Conservation (phyloP, 2,797 vertebrate species). For the Yasuhikotakia modesta region DNA sequence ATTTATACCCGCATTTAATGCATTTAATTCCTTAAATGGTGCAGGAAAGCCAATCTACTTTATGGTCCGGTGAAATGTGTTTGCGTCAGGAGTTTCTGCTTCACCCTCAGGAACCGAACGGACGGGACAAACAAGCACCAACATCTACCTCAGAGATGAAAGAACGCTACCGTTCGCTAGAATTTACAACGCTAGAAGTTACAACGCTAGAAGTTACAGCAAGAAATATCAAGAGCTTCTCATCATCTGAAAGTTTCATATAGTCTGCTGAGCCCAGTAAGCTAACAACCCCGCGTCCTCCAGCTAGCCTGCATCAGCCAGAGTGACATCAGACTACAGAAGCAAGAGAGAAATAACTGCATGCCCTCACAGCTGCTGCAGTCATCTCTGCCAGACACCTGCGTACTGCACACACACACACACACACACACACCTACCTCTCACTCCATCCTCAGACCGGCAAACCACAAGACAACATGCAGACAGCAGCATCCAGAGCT, state of each 20-base stretch:
- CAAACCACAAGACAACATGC: slow-evolving; percentile 50
- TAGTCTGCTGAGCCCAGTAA: slow-evolving; percentile 57
- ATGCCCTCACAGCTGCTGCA: slow-evolving; percentile 68
- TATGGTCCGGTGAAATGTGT: slow-evolving; percentile 57
- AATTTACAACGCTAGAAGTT: background rate
- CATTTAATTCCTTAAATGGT: slow-evolving; percentile 59
- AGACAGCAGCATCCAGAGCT: slow-evolving; percentile 9
- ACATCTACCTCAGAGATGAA: background rate
- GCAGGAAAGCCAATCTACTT: slow-evolving; percentile 41
- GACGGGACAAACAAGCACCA: slow-evolving; percentile 45
- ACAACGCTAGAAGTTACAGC: slow-evolving; percentile 34
- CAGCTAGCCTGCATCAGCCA: slow-evolving; percentile 62
- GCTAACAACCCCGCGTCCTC: slow-evolving; percentile 57
- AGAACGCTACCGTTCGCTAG: background rate
- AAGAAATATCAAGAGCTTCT: slow-evolving; percentile 30
- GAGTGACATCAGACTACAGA: slow-evolving; percentile 70
- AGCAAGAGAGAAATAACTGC: slow-evolving; percentile 54
- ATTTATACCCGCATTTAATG: slow-evolving; percentile 2
- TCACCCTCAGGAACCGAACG: slow-evolving; percentile 65
- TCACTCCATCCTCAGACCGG: slow-evolving; percentile 67
- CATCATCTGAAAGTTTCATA: slow-evolving; percentile 62
- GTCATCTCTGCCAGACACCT: slow-evolving; percentile 65
- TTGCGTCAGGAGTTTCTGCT: slow-evolving; percentile 66
- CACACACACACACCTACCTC: slow-evolving; percentile 71
- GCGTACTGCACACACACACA: slow-evolving; percentile 50